Percentiles rank a stretch among this genome's conserved stretches.
Evolutionary conservation across 2,113 vertebrate species (phyloP).

Genomic region (Melanerpes formicivorus): DNA sequence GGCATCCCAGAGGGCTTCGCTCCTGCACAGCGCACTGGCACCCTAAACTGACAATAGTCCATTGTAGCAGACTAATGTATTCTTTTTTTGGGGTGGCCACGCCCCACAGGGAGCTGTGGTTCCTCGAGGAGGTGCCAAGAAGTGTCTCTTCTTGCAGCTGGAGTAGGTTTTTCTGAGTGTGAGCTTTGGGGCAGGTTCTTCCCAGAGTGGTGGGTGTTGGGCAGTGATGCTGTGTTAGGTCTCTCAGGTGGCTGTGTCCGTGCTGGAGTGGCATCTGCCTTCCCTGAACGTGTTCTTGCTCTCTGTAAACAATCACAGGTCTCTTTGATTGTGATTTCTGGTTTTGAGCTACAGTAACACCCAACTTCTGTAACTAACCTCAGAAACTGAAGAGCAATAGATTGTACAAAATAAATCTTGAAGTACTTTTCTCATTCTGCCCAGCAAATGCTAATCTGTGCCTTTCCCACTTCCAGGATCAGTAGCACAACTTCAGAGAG

Average conservation of each 20-base stretch:
- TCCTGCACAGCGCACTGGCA: neutral
- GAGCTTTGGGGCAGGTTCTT: neutral
- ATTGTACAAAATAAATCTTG: neutral
- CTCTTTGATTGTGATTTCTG: neutral
- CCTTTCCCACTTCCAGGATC: neutral
- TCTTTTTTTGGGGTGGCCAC: neutral
- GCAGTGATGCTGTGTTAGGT: neutral
- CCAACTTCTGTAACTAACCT: neutral
- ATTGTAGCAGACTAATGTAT: neutral
- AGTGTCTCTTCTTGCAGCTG: neutral
- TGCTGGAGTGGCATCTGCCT: fast-evolving
- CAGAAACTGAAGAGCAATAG: neutral
- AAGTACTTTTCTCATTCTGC: neutral
- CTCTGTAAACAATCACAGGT: neutral
- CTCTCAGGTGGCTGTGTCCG: neutral
- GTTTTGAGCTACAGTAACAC: neutral
- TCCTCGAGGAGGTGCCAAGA: neutral
- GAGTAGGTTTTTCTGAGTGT: neutral
- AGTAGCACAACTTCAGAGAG: neutral
- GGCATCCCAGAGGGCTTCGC: neutral
- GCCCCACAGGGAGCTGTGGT: neutral
- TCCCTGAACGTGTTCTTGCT: neutral
- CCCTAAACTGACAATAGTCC: no score
- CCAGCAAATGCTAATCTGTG: neutral
- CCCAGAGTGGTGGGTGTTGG: neutral